A percentile compares a stretch with the other conserved stretches of the same genome.
Conservation (phyloP, 1,140 invertebrate species). For the Euura lappo region DNA sequence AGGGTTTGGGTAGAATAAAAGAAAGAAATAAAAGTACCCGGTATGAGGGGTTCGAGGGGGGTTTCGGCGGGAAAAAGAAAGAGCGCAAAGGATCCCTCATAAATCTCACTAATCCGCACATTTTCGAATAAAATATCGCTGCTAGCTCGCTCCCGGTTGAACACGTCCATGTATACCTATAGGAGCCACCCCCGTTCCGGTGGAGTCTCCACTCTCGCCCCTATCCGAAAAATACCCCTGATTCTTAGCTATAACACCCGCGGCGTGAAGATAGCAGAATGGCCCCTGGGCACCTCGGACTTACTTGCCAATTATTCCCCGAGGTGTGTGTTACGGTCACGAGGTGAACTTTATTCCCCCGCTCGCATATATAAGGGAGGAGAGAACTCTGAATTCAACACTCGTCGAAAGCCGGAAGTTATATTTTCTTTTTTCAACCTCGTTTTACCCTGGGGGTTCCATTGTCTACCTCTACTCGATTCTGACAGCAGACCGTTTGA, state of each 20-base stretch:
- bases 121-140: constrained; percentile 38
- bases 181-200: neutral
- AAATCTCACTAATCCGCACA: constrained; percentile 43
- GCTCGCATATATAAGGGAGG: too few relatives aligned
- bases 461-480: too few relatives aligned
- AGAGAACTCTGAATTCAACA: too few relatives aligned
- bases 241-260: too few relatives aligned
- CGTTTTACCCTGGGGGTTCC: too few relatives aligned
- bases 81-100: constrained; percentile 27
- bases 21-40: constrained; percentile 12
- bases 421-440: too few relatives aligned
- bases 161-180: neutral
- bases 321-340: neutral
- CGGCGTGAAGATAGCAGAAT: neutral
- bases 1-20: neutral
- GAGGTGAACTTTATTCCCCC: too few relatives aligned
- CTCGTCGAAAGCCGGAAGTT: too few relatives aligned
- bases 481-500: too few relatives aligned
- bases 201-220: too few relatives aligned
- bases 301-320: neutral
- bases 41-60: constrained; percentile 20
- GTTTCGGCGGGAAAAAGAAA: constrained; percentile 8
- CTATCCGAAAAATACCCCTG: too few relatives aligned
- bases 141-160: neutral
- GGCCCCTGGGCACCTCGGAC: neutral